Conservation (phyloP, 2,797 vertebrate genomes). For the Erpetoichthys calabaricus region DNA sequence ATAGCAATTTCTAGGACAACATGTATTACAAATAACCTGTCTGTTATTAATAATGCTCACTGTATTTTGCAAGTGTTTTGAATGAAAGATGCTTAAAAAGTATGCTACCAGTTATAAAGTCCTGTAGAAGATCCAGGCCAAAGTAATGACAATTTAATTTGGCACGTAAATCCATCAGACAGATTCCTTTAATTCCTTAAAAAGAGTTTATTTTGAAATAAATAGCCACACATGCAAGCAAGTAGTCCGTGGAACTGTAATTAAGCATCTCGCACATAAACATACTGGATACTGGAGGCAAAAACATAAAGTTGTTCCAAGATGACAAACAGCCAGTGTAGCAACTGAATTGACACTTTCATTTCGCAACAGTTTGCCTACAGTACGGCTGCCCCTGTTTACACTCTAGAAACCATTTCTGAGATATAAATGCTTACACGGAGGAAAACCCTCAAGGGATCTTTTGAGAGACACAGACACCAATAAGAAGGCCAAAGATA, state of each 20-base stretch:
- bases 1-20: too few relatives aligned
- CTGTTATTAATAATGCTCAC: too few relatives aligned
- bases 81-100: too few relatives aligned
- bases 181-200: not conserved
- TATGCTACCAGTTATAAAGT: too few relatives aligned
- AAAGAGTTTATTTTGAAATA: not conserved
- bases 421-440: slow-evolving; percentile 25
- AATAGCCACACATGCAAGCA: slow-evolving; percentile 21
- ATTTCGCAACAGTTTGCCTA: slow-evolving; percentile 36
- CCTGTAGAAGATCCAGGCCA: too few relatives aligned
- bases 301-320: slow-evolving; percentile 26
- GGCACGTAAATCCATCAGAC: too few relatives aligned
- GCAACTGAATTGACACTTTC: slow-evolving; percentile 39
- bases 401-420: slow-evolving; percentile 33
- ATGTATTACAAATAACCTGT: too few relatives aligned
- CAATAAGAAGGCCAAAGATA: slow-evolving; percentile 26
- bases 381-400: slow-evolving; percentile 33
- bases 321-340: slow-evolving; percentile 20
- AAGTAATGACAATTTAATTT: too few relatives aligned
- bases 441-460: slow-evolving; percentile 35
- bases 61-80: too few relatives aligned
- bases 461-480: slow-evolving; percentile 34
- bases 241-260: slow-evolving; percentile 33
- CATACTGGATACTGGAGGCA: slow-evolving; percentile 34
- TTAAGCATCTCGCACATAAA: slow-evolving; percentile 25